Evolutionary conservation across 2,797 vertebrate species (phyloP), one percentile per base, ranked within the genome.

Genomic region (Anisognathus igniventris): DNA sequence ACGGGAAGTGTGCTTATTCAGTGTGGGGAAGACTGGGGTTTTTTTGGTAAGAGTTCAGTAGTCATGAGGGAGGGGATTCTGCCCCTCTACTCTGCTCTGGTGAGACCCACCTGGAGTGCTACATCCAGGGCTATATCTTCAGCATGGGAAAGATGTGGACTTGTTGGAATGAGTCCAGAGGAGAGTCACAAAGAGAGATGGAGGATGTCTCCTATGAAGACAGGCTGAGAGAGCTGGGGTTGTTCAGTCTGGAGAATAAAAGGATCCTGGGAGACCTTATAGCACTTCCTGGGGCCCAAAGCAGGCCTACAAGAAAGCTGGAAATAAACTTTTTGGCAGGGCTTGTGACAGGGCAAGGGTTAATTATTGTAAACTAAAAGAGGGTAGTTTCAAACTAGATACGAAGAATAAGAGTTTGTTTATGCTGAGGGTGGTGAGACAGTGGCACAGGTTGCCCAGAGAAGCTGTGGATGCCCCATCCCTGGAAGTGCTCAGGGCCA

Each of bases 401-500:
- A 5, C 2, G 19, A 48, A 47, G 40, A 56, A 51, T 10, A 44
- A 2, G 4, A 51, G 25, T 24, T 47, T 61, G 47, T 56, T 74
- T 86, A 8, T 10, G 0, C 0, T 68, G 42, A 22, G 14, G 11
- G 6, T 56, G 10, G 2, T 19, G 40, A 51, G 5, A 9, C 20
- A 6, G 30, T 74, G 62, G 27, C 0, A 24, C 21, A 21, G 20
- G 35, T 30, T 88, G 33, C 40, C 14, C 19, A 33, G 37, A 16
- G 48, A 27, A 31, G 28, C 4, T 33, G 21, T 78, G 3, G 24
- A 1, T 61, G 12, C 6, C 7, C 9, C 62, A 44, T 68, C 12
- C 37, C 10, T 83, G 56, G 23, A 7, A 56, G 3, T 17, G 10
- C 8, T 25, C 37, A 30, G 33, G 23, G 19, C 7, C 40, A 39